Base-by-base conservation (phyloP, 37 sponge, comb jelly and placozoan genomes). In the Ianthella basta region DNA sequence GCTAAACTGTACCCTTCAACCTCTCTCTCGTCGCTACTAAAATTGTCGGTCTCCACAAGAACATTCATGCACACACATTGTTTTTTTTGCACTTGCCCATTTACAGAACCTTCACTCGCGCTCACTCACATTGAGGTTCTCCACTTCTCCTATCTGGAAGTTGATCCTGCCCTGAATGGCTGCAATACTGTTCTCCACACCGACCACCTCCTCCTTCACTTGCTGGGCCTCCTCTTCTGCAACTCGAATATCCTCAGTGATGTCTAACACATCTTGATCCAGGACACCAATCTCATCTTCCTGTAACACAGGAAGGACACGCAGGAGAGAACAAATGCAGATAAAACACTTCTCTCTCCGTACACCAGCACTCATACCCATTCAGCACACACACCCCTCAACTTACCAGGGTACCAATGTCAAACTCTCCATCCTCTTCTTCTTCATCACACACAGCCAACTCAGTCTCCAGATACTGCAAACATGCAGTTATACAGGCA, bases 401-500 rank as follows among this genome's bases (percentile, higher is more conserved):
- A 41, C 78, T 75, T 25, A 75, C 78, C 25, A 75, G 53, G 39
- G 41, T 75, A 3, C 44, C 44, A 19, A 75, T 44, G 39, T 75
- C 78, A 19, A 39, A 24, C 40, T 44, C 78, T 19, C 40, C 78
- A 44, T 75, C 78, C 44, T 75, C 78, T 21, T 70, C 72, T 35
- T 70, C 72, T 13, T 75, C 78, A 44, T 44, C 50, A 4, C 6
- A n/a, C 54, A 75, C n/a, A 75, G 78, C 78, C 44, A 75, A 44
- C 37, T 75, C 78, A 5, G 78, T 50, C 37, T 75, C 78, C 15
- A 75, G n/a, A 13, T 75, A 23, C 78, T 75, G 25, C 54, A 75
- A 4, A 33, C 37, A 70, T 2, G 68, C 29, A 44, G 8, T 44
- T 8, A 44, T 44, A 44, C 50, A 44, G 6, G 50, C 50, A 44